A percentile compares a stretch with the other conserved stretches of the same genome.
Conservation (phyloP, 2,113 vertebrate species). For the Willisornis vidua region DNA sequence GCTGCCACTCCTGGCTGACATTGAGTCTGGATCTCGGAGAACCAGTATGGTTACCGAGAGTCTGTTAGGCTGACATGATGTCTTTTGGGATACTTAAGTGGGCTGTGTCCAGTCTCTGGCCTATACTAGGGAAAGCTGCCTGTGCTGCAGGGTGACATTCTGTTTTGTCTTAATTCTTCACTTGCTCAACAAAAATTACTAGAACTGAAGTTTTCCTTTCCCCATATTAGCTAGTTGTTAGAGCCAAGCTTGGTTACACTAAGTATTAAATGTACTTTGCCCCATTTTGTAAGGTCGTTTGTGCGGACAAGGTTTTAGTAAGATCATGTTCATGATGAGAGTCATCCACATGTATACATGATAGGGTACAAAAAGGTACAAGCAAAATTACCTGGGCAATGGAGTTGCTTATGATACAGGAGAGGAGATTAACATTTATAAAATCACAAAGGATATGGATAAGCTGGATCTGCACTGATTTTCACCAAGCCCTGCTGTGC, state of each 20-base stretch:
- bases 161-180: neutral
- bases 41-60: neutral
- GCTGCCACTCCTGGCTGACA: neutral
- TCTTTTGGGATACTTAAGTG: neutral
- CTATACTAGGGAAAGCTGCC: neutral
- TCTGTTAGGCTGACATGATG: neutral
- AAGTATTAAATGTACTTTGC: neutral
- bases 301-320: neutral
- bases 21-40: neutral
- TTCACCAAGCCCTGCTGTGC: neutral
- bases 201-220: neutral
- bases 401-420: neutral
- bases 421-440: neutral
- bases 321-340: neutral
- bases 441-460: neutral
- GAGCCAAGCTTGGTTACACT: neutral
- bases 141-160: neutral
- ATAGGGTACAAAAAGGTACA: neutral
- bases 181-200: neutral
- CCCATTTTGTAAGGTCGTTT: neutral
- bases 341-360: neutral
- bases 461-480: neutral
- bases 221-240: neutral
- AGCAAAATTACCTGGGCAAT: neutral
- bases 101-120: neutral